Evolutionary conservation across 2,113 vertebrate species (phyloP).

Genomic region (Aegotheles bennettii): DNA sequence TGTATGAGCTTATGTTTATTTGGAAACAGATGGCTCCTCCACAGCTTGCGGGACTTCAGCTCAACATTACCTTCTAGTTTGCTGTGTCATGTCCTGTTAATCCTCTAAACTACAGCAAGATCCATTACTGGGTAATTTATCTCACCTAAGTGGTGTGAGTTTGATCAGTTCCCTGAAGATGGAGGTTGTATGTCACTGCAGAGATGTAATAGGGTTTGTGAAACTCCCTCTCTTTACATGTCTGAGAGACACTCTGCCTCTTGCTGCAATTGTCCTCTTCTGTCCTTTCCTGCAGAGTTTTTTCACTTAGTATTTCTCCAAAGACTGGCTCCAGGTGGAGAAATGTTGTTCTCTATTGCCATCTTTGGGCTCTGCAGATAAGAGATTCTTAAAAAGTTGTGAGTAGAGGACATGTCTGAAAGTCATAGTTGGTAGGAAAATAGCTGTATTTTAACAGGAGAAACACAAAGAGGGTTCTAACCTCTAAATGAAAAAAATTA

Average conservation of each 20-base stretch:
- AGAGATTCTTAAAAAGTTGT: neutral
- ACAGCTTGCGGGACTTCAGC: neutral
- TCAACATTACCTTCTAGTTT: neutral
- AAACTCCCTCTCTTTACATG: neutral
- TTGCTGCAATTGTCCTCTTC: neutral
- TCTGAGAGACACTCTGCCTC: neutral
- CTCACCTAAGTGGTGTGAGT: neutral
- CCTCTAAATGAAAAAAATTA: neutral
- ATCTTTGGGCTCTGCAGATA: neutral
- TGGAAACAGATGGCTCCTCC: neutral
- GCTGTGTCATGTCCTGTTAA: neutral
- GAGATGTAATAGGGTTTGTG: neutral
- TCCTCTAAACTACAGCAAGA: neutral
- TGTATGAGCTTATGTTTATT: neutral
- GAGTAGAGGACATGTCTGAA: neutral
- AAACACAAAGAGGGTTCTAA: neutral
- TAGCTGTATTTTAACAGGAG: neutral
- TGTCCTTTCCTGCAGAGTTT: neutral
- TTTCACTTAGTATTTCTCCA: neutral
- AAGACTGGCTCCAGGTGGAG: neutral
- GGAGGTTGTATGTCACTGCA: fast-evolving
- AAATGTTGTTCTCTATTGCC: neutral
- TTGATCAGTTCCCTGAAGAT: neutral
- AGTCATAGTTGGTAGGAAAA: neutral
- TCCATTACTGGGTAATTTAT: neutral